Evolutionary conservation across 2,113 vertebrate genomes (phyloP).

Genomic region (Lamprologus tigripictilis): DNA sequence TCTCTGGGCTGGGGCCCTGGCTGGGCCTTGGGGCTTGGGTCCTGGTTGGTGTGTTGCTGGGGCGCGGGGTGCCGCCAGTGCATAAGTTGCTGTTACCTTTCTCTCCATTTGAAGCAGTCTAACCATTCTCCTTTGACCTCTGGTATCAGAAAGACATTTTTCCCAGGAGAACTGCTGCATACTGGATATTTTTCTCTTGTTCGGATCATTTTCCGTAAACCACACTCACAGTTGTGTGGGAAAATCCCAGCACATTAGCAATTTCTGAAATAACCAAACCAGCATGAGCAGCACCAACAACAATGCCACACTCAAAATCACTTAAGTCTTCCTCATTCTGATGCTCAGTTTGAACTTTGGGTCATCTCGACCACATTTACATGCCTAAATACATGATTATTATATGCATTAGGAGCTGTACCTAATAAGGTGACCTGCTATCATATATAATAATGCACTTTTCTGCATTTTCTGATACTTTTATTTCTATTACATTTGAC

Average conservation of each 20-base stretch:
- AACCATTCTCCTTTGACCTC: not conserved
- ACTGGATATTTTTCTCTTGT: not conserved
- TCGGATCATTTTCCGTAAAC: not conserved
- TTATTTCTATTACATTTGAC: not conserved
- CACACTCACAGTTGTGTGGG: not conserved
- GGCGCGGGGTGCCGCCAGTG: accelerated
- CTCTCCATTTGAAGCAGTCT: not conserved
- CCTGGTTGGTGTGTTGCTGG: too few relatives aligned
- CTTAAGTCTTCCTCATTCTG: not conserved
- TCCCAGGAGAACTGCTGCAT: not conserved
- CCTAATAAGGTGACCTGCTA: not conserved
- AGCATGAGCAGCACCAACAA: not conserved
- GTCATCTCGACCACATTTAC: not conserved
- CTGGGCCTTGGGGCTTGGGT: too few relatives aligned
- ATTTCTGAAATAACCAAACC: not conserved
- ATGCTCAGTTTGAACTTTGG: not conserved
- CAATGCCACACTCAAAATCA: not conserved
- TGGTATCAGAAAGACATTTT: not conserved
- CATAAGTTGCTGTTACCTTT: not conserved
- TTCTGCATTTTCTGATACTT: not conserved
- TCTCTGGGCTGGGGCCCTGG: too few relatives aligned
- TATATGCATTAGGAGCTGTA: not conserved
- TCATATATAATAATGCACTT: not conserved
- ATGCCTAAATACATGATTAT: not conserved
- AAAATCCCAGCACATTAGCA: not conserved